Base-by-base conservation (phyloP, 2,113 vertebrate species). In the Dasypus novemcinctus region DNA sequence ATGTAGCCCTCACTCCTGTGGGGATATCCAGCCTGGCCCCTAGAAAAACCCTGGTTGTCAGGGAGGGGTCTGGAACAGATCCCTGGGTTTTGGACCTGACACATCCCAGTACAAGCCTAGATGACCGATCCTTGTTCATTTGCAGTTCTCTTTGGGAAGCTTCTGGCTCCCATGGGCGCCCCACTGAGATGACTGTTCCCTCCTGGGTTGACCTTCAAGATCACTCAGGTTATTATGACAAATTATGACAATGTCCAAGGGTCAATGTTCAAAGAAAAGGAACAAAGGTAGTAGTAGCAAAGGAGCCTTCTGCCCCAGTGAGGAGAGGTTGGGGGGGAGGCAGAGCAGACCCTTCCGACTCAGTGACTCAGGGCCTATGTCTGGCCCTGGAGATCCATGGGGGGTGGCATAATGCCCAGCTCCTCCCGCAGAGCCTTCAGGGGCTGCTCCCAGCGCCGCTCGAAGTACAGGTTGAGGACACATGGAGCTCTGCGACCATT, bases 401-500 rank as follows among this genome's bases (percentile, higher is more conserved):
- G 99, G 0, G 99, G 99, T 0, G 98, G 98, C 15, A 98, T 97
- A 83, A 99, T 99, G 95, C 99, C 98, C 1, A 99, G 98, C 97
- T 99, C 99, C 33, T 98, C 97, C 89, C 99, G 96, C 63, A 99
- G 98, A 13, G 99, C 98, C 14, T 97, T 95, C 36, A 99, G 96
- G 4, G 97, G 98, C 98, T 99, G 99, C 68, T 99, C 99, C 99
- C 99, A 99, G 80, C 99, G 99, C 29, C 94, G 98, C 97, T 99
- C 99, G 0, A 99, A 99, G 98, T 99, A 99, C 71, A 99, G 1
- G 4, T 98, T 99, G 91, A 99, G 98, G 93, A 99, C 69, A 52
- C 99, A 99, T 2, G 97, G 99, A 31, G 99, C 98, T 0, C 85
- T 98, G 43, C 54, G 95, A 20, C 99, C 99, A 0, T 97, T 99